Evolutionary conservation across 30 jellyfish, hydroid and myxozoan species (phyloP).

Genomic region (Euphysa ruthae): DNA sequence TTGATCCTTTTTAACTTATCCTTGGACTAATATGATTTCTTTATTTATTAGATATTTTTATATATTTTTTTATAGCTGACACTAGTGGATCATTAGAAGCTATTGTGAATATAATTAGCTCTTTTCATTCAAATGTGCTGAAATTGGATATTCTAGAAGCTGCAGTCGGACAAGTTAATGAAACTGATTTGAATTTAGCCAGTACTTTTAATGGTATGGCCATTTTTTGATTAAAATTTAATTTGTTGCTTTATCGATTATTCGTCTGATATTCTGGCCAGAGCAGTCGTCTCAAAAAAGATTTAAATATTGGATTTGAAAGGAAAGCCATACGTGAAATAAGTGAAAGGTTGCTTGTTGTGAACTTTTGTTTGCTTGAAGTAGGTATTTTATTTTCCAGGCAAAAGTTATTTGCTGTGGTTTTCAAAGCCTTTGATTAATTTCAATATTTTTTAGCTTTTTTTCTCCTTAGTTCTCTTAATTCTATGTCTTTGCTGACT

Average conservation of each 20-base stretch:
- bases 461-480: no score
- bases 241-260: neutral
- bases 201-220: conserved; percentile 51
- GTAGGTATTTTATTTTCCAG: no score
- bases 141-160: conserved; percentile 56
- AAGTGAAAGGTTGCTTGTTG: no score
- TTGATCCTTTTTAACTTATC: no score
- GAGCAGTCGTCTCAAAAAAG: neutral
- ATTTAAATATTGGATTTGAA: no score
- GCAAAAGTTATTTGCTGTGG: no score
- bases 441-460: no score
- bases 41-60: neutral
- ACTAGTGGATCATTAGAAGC: conserved; percentile 92
- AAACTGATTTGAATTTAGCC: conserved; percentile 62
- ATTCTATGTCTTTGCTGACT: no score
- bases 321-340: no score
- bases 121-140: conserved; percentile 56
- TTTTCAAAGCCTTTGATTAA: no score
- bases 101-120: conserved; percentile 36
- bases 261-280: neutral
- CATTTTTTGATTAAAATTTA: neutral
- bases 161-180: conserved; percentile 70
- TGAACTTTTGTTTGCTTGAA: no score
- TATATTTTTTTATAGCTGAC: conserved; percentile 59
- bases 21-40: no score